Evolutionary conservation across 1,140 invertebrate species (phyloP), one percentile per base, ranked within the genome.

Genomic region (Odontomachus brunneus): DNA sequence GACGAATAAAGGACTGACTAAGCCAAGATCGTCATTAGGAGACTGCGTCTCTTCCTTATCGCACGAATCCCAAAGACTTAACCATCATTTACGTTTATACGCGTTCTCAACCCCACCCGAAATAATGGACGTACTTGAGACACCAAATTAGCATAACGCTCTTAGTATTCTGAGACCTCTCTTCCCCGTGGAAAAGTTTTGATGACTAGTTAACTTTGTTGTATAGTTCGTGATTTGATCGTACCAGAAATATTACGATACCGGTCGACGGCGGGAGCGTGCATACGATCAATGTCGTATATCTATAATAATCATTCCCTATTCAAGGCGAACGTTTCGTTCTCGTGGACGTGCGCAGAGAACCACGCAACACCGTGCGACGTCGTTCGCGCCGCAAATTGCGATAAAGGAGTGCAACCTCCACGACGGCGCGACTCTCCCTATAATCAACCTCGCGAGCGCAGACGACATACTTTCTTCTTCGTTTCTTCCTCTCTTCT

Each of bases 21-120:
- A 90, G 89, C 83, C 72, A 53, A 49, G 69, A 71, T 75, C 62
- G 71, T 84, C 80, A 89, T 89, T 87, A 88, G 69, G 51, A 83
- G 71, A 59, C 81, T 78, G 84, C 85, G 78, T 72, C 69, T 60
- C 82, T 86, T 90, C 90, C 89, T 90, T 90, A 90, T 90, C 89
- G 62, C 65, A 17, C 4, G 2, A 7, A n/a, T 22, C 66, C 84
- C 51, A 83, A 66, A 11, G 44, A 59, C 67, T 57, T 51, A 12
- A 33, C 38, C 29, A n/a, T 44, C 24, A 19, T 59, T 4, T 33
- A 3, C 24, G 17, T 55, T 73, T 82, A 81, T 33, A 38, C 59
- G 19, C 65, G 22, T 44, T n/a, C 17, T 69, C 65, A 14, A 29
- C 69, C 17, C 17, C n/a, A 14, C 55, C 55, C 14, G 9, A 74